A percentile compares a stretch with the other conserved stretches of the same genome.
phyloP scores from a whole-genome alignment of 2,797 vertebrate genomes.

The Gadopsis marmoratus region DNA sequence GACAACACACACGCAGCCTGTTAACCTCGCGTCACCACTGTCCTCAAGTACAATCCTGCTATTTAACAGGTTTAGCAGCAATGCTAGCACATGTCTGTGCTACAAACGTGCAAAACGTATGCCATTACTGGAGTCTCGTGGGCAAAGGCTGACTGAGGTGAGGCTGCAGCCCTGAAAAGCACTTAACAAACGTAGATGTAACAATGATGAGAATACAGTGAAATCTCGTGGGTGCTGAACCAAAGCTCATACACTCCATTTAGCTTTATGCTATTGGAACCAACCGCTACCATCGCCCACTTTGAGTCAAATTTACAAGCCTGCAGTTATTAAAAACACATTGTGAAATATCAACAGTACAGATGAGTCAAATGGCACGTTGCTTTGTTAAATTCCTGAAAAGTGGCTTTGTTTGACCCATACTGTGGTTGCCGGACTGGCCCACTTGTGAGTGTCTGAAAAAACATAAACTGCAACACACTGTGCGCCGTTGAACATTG shows the following conservation, averaged over 20 bases:
- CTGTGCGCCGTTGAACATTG: too few relatives aligned
- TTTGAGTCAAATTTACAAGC: background rate
- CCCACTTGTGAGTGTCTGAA: background rate
- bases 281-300: background rate
- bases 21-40: conserved; percentile 7
- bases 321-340: background rate
- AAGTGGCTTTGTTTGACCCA: background rate
- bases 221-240: background rate
- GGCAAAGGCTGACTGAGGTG: conserved; percentile 19
- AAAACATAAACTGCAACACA: too few relatives aligned
- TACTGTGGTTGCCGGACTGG: background rate
- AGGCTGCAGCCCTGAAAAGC: conserved; percentile 11
- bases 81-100: conserved; percentile 22
- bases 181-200: conserved; percentile 10
- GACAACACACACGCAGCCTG: conserved; percentile 41
- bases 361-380: background rate
- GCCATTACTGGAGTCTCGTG: conserved; percentile 21
- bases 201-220: conserved; percentile 5
- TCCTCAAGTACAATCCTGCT: conserved; percentile 14
- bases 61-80: conserved; percentile 21
- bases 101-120: background rate
- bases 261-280: conserved; percentile 1
- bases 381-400: background rate
- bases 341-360: background rate
- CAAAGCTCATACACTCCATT: background rate